These are phyloP conservation scores for Trachemys scripta DNA, from an alignment of 2,113 vertebrate genomes.

Conservation along the genomic window DNA sequence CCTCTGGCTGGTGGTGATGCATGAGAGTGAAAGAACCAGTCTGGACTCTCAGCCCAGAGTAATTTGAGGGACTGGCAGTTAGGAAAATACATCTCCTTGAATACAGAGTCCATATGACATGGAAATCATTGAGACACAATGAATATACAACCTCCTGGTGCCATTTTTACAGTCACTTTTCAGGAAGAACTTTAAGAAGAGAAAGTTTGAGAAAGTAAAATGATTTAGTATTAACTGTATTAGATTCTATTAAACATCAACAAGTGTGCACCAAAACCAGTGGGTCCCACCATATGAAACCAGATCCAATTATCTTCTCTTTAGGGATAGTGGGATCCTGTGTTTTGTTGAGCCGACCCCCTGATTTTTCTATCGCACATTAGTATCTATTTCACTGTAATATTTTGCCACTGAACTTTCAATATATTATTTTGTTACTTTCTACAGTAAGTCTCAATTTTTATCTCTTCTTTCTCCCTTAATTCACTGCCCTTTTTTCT, in stretches of 20 bases:
- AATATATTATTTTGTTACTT: not conserved
- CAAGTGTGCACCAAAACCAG: not conserved
- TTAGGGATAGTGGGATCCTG: not conserved
- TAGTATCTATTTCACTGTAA: not conserved
- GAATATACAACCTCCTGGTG: not conserved
- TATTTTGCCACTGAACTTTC: not conserved
- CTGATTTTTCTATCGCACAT: not conserved
- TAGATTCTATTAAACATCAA: not conserved
- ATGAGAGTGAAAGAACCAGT: not conserved
- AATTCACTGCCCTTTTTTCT: not conserved
- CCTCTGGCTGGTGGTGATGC: not conserved
- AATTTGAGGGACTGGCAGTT: not conserved
- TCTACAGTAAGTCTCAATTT: not conserved
- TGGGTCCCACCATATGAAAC: not conserved
- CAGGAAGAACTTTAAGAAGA: not conserved
- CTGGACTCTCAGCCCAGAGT: rapidly evolving
- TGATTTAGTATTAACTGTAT: not conserved
- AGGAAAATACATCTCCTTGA: not conserved
- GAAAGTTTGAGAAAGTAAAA: not conserved
- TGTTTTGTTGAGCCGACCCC: not conserved
- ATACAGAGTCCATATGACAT: not conserved
- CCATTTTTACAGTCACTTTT: not conserved
- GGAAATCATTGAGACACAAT: not conserved
- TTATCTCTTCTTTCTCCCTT: not conserved
- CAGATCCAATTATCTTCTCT: not conserved